Base-by-base conservation (phyloP, 2,113 vertebrate species). In the Vimba vimba region DNA sequence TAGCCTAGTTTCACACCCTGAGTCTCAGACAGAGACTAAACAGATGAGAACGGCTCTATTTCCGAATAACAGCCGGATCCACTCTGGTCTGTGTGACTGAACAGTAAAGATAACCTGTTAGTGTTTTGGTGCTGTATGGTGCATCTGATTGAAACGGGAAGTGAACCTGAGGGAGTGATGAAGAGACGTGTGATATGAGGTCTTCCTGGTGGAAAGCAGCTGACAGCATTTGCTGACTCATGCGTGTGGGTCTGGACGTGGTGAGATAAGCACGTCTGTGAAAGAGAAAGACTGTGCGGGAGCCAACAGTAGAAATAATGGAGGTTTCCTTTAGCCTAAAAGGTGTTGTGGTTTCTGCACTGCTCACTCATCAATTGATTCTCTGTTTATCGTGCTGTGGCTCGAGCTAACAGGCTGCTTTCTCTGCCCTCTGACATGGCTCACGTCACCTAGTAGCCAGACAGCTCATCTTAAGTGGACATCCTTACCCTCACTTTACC, bases 191-290 rank as follows among this genome's bases (percentile, higher is more conserved):
- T 80, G 30, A 81, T 21, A 45, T 66, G 60, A 81, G 79, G 36
- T 50, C n/a, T 81, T 64, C 25, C 79, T 62, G 47, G 13, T 77
- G 81, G 91, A 87, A 87, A 92, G 84, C 90, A 93, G 92, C 91
- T 91, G 92, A 89, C 85, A 52, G 88, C 79, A 89, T 76, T 77
- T 89, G 93, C 92, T 94, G 92, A 94, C 86, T 94, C 93, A 92
- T 92, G 23, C 55, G 39, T 88, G 27, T 47, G 73, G 87, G 79
- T 83, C 88, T 86, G 86, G 82, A 57, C 81, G 64, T 27, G 30
- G 25, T 55, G 86, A 92, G 90, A 91, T 93, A 89, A 91, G 85
- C 75, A 86, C 88, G 82, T 52, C 80, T 68, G 47, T 60, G 84
- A 69, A 57, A 2, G 30, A 80, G 33, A 68, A n/a, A 76, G 12